Percentiles rank a stretch among this genome's conserved stretches.
phyloP scores from a whole-genome alignment of 2,113 vertebrate species.

The Trematomus loennbergii region DNA sequence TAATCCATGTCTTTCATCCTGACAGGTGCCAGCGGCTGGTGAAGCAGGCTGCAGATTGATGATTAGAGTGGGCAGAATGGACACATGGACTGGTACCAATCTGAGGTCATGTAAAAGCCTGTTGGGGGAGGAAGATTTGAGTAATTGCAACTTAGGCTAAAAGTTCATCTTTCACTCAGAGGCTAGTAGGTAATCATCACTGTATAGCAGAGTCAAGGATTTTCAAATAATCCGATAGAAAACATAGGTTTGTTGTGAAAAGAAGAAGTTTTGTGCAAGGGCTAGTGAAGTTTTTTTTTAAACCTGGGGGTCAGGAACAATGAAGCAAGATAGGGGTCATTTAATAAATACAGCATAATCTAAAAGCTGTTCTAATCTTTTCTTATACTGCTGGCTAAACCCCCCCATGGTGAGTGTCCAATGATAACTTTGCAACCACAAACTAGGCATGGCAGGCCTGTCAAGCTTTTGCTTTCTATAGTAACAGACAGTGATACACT shows the following conservation, averaged over 20 bases:
- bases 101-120: conserved; percentile 61
- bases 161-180: conserved; percentile 45
- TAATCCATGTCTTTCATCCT: conserved; percentile 77
- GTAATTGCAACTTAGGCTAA: conserved; percentile 24
- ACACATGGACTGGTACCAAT: conserved; percentile 72
- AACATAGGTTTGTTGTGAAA: neutral
- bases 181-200: conserved; percentile 12
- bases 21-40: conserved; percentile 77
- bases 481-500: neutral
- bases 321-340: conserved; percentile 3
- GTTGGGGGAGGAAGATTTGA: conserved; percentile 18
- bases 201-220: neutral
- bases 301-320: neutral
- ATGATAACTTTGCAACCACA: neutral
- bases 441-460: neutral
- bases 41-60: conserved; percentile 72
- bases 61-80: conserved; percentile 71
- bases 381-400: neutral
- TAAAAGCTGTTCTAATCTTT: neutral
- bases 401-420: neutral
- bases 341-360: neutral
- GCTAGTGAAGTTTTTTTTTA: neutral
- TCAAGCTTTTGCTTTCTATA: neutral
- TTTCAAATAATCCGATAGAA: conserved; percentile 16
- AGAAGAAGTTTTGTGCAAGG: neutral